Base-by-base conservation (phyloP, 2,113 vertebrate genomes). In the Cynoglossus semilaevis region DNA sequence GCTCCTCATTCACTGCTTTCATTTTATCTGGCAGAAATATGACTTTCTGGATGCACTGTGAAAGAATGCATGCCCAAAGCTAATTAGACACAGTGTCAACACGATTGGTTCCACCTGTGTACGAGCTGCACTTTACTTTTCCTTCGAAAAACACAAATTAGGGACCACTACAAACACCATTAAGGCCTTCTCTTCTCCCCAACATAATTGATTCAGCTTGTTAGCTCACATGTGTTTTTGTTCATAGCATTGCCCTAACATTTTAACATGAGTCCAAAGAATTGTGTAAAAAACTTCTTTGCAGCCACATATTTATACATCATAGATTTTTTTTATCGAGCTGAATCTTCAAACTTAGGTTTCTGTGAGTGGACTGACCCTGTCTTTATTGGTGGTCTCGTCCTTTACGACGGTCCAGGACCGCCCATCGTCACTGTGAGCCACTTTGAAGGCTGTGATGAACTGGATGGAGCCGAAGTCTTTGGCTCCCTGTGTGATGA, bases 401-500 rank as follows among this genome's bases (percentile, higher is more conserved):
- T 98, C 93, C 65, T 80, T 81, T 67, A 94, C 91, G 4, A 90
- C 40, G 0, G 81, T 94, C 96, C 96, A 98, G 63, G 71, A 59
- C 0, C 3, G 15, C 9, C 94, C 93, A 0, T 97, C 81, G 0
- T 93, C 66, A 9, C 97, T 96, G 80, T 94, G 80, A 34, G 96
- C 92, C 63, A 99, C 88, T 81, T 94, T 97, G 71, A 93, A 98
- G 16, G 94, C 88, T 1, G 92, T 91, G 60, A 99, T 90, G 0
- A 96, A 98, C 37, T 98, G 97, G 84, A 97, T 86, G 19, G 84
- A 79, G 16, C 97, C 97, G 1, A 99, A 97, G 86, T 98, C 96
- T 22, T 96, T 96, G 57, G 96, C 97, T 1, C 97, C 97, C 80
- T 99, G 97, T 0, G 96, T 99, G 81, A 98, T 80, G 74, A 98